Evolutionary conservation across 2,113 vertebrate genomes (phyloP), one percentile per base, ranked within the genome.

Genomic region (Indri indri): DNA sequence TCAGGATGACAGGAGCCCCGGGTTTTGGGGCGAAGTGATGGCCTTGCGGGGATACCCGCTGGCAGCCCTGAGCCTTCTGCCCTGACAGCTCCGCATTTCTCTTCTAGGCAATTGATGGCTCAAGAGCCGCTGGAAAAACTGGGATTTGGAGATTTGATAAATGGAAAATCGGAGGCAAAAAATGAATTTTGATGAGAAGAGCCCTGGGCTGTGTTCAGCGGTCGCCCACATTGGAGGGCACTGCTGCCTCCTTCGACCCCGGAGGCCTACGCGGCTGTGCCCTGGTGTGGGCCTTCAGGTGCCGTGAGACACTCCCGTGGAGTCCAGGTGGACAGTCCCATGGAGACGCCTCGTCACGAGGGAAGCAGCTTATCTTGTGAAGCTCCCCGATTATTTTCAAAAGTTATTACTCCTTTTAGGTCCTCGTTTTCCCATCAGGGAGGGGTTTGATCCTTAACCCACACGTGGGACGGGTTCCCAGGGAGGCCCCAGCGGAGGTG

Each of bases 41-140:
- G 1, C 20, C 66, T 27, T 25, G 37, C 7, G 11, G 45, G 4
- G 32, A 54, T 17, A 1, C 6, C 2, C 14, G 12, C 66, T 10
- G 30, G 57, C 23, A 2, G 45, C 42, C 57, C 42, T 34, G 27
- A 30, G 0, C 27, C 32, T 45, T 87, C 23, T 23, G 1, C n/a
- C 2, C n/a, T 82, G 59, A 96, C 32, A 3, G 20, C 59, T 12
- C 10, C 74, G 88, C 6, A 6, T 94, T 63, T 96, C 94, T 94
- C 94, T 97, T 42, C 5, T 95, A 99, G 99, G 98, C 99, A 99
- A 65, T 98, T 99, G 88, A 99, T 99, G 99, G 97, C 99, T 50
- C 99, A 98, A 0, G 99, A 99, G 76, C 99, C 99, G 0, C 95
- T 99, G 98, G 99, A 99, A 95, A 99, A 99, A 95, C 96, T 99